Percentiles rank a stretch among this genome's conserved stretches.
Evolutionary conservation across 2,113 vertebrate genomes (phyloP).

Genomic region (Muntiacus muntjak): DNA sequence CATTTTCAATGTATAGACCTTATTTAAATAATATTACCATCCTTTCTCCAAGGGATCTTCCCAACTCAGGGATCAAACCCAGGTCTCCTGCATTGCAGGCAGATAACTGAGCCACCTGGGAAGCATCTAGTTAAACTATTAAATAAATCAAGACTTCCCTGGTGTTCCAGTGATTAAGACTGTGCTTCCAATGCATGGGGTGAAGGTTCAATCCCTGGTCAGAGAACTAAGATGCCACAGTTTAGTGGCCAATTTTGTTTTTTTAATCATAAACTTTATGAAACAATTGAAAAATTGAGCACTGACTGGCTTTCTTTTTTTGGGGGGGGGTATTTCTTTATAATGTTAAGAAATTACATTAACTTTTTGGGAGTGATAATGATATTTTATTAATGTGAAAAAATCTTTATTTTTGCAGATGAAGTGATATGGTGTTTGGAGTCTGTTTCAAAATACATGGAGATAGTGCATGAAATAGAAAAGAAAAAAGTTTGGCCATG

Average conservation of each 20-base stretch:
- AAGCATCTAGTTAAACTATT: neutral
- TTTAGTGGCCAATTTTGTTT: neutral
- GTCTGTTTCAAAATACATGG: neutral
- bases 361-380: neutral
- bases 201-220: neutral
- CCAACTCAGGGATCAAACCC: neutral
- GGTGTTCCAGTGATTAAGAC: neutral
- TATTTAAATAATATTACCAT: neutral
- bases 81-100: neutral
- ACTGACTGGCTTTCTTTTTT: constrained; percentile 20
- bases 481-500: neutral
- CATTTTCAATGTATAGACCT: neutral
- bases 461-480: neutral
- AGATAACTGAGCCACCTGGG: neutral
- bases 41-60: neutral
- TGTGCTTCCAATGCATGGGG: neutral
- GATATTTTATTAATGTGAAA: neutral
- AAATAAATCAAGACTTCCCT: neutral
- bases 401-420: neutral
- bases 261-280: neutral
- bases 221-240: neutral
- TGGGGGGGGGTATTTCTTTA: neutral
- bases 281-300: neutral
- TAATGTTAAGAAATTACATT: neutral
- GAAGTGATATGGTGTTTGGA: neutral